Evolutionary conservation across 2,888 invertebrate genomes (phyloP).

Genomic region (Branchipolynoe longqiensis): DNA sequence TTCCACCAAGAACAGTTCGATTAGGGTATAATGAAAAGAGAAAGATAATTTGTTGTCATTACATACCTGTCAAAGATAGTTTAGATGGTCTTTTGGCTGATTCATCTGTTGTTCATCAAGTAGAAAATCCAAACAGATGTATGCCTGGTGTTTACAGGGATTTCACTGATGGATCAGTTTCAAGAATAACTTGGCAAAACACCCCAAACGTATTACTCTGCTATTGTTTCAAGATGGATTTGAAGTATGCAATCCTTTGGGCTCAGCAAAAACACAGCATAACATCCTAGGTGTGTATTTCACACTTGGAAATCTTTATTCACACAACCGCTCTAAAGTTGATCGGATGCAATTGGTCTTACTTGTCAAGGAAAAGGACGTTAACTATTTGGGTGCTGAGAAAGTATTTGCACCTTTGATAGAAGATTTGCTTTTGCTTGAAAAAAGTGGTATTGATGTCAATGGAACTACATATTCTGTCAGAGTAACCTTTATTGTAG

Average conservation of each 20-base stretch:
- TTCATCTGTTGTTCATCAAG: neutral
- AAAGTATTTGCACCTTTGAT: neutral
- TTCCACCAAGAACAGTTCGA: neutral
- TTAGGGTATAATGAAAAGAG: neutral
- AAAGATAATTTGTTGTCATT: neutral
- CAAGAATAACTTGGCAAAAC: neutral
- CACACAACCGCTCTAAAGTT: constrained; percentile 55
- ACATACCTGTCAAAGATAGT: neutral
- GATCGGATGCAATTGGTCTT: constrained; percentile 56
- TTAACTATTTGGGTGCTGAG: constrained; percentile 45
- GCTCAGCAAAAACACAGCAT: constrained; percentile 63
- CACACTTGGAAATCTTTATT: constrained; percentile 53
- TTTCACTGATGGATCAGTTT: neutral
- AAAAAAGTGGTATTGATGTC: neutral
- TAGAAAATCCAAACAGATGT: neutral
- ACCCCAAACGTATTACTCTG: neutral
- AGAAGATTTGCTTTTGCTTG: neutral
- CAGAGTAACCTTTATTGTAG: neutral
- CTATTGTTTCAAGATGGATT: constrained; percentile 58
- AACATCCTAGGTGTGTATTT: constrained; percentile 63
- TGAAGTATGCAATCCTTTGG: constrained; percentile 64
- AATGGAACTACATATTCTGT: neutral
- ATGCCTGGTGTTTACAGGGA: neutral
- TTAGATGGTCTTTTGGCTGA: neutral
- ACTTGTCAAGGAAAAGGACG: constrained; percentile 40